Percentiles rank a stretch among this genome's conserved stretches.
Conservation (phyloP, 2,888 invertebrate genomes). For the Thera britannica region DNA sequence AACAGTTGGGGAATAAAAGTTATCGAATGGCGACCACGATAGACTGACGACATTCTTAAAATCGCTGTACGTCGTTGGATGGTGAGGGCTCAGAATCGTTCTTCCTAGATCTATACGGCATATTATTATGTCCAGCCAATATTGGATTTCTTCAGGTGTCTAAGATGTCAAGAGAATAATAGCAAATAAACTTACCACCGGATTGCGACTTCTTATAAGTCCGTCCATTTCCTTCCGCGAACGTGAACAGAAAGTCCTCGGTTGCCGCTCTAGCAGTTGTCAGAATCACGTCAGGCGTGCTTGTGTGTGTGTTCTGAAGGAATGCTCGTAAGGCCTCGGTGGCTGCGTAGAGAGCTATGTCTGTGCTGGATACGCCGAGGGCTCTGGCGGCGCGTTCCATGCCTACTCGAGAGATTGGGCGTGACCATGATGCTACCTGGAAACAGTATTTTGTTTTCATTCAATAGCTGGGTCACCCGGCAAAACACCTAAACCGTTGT, state of each 20-base stretch:
- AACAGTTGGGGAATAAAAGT: too few relatives aligned
- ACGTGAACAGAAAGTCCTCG: conserved; percentile 83
- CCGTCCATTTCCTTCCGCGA: conserved; percentile 75
- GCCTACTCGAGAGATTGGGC: conserved; percentile 84
- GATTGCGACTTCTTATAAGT: conserved; percentile 83
- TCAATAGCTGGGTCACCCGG: neutral
- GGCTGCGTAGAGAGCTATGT: conserved; percentile 86
- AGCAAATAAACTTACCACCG: conserved; percentile 63
- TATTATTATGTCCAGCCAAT: too few relatives aligned
- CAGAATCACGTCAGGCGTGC: conserved; percentile 85
- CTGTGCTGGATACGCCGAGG: conserved; percentile 86
- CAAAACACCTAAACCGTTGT: too few relatives aligned
- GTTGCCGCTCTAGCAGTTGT: conserved; percentile 86
- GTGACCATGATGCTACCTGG: conserved; percentile 88
- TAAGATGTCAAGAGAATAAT: neutral
- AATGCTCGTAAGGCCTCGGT: conserved; percentile 87
- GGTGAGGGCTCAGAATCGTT: too few relatives aligned
- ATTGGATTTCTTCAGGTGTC: too few relatives aligned
- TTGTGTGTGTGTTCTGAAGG: conserved; percentile 80
- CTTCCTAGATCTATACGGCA: too few relatives aligned
- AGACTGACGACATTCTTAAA: too few relatives aligned
- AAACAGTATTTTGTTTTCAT: conserved; percentile 8
- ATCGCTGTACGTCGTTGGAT: too few relatives aligned
- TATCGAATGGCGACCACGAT: too few relatives aligned
- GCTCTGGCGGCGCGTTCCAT: conserved; percentile 85